Evolutionary conservation across 2,888 invertebrate genomes (phyloP).

Genomic region (Macaria liturata): DNA sequence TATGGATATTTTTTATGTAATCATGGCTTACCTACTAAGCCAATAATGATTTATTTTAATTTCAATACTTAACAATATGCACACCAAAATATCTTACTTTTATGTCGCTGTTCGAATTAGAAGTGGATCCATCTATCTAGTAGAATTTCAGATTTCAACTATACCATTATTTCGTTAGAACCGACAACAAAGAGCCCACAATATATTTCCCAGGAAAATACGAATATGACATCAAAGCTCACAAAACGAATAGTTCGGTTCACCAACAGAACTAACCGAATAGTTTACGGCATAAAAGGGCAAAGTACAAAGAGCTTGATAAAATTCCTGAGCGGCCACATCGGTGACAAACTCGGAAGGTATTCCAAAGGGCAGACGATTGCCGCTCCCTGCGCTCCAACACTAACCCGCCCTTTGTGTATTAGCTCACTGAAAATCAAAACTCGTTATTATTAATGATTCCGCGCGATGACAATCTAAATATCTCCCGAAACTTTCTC

Average conservation of each 20-base stretch:
- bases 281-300: constrained; percentile 75
- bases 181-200: constrained; percentile 25
- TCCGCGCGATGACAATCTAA: constrained; percentile 77
- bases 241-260: constrained; percentile 68
- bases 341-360: constrained; percentile 78
- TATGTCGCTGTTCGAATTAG: no score
- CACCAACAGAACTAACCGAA: constrained; percentile 70
- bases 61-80: no score
- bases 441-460: constrained; percentile 82
- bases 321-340: constrained; percentile 79
- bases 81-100: no score
- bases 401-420: constrained; percentile 75
- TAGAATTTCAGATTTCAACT: no score
- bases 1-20: no score
- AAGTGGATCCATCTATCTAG: no score
- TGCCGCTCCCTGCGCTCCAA: constrained; percentile 41
- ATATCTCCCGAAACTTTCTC: constrained; percentile 66
- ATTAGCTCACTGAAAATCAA: constrained; percentile 81
- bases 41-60: no score
- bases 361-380: constrained; percentile 70
- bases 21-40: no score
- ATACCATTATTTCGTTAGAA: constrained; percentile 8
- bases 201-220: constrained; percentile 29
- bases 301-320: constrained; percentile 79
- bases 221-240: constrained; percentile 61